phyloP scores from a whole-genome alignment of 1,140 invertebrate genomes.

The Arion vulgaris region DNA sequence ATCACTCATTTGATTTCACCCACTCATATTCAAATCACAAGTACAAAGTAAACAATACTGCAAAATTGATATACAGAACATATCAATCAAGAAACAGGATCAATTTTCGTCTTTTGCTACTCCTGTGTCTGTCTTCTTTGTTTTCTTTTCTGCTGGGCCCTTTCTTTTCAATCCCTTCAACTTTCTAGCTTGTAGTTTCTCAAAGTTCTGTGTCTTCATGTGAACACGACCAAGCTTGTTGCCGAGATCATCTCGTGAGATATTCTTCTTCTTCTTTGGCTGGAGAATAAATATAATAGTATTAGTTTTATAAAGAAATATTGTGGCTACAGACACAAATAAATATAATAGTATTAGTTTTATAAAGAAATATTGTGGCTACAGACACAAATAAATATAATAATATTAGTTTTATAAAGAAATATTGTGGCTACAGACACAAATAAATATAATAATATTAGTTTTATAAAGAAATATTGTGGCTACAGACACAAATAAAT shows the following conservation, averaged over 20 bases:
- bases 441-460: no score
- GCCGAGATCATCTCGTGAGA: conserved; percentile 88
- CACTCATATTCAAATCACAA: background rate
- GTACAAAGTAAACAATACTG: no score
- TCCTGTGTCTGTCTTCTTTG: background rate
- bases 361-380: no score
- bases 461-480: no score
- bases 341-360: no score
- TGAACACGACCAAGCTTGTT: conserved; percentile 93
- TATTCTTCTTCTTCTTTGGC: conserved; percentile 91
- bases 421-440: no score
- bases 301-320: no score
- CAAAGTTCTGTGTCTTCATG: conserved; percentile 90
- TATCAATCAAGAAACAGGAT: background rate
- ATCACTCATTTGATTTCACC: no score
- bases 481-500: no score
- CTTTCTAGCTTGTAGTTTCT: conserved; percentile 90
- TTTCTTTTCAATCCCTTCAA: conserved; percentile 79
- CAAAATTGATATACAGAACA: background rate
- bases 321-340: no score
- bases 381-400: no score
- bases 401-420: no score
- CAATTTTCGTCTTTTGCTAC: conserved; percentile 17
- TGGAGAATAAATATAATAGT: conserved; percentile 68
- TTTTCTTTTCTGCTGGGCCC: background rate